These are phyloP conservation scores for Drosophila subsilvestris DNA, from an alignment of 2,888 invertebrate species.

Conservation along the genomic window DNA sequence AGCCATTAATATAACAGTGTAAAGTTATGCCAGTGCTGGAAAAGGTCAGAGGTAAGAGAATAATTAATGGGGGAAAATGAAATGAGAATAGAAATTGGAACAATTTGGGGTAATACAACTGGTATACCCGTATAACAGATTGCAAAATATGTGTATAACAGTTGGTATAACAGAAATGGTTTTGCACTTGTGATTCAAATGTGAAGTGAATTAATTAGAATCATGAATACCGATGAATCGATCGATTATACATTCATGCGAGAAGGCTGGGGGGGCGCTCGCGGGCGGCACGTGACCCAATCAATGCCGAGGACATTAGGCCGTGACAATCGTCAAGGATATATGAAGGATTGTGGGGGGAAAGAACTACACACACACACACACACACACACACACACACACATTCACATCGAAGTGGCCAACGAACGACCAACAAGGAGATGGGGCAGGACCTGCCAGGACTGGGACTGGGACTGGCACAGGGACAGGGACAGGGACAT, in stretches of 20 bases:
- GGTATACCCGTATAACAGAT: too few relatives aligned
- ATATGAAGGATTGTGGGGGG: conserved; percentile 27
- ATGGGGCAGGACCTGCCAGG: conserved; percentile 3
- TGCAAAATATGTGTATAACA: neutral
- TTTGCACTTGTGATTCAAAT: neutral
- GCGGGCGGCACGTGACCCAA: conserved; percentile 64
- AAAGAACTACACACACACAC: neutral
- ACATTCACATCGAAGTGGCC: conserved; percentile 46
- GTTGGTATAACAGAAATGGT: neutral
- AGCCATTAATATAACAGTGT: too few relatives aligned
- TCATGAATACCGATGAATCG: conserved; percentile 13
- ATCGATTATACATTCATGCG: conserved; percentile 1
- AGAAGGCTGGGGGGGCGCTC: neutral
- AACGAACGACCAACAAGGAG: conserved; percentile 35
- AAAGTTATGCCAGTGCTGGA: too few relatives aligned
- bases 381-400: neutral
- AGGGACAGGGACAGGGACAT: neutral
- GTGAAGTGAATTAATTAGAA: neutral
- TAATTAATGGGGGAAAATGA: too few relatives aligned
- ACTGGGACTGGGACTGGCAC: neutral
- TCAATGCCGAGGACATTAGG: conserved; percentile 64
- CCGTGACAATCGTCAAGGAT: conserved; percentile 56
- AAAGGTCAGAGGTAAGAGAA: too few relatives aligned
- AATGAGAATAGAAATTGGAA: too few relatives aligned
- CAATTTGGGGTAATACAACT: too few relatives aligned